Base-by-base conservation (phyloP, 2,888 invertebrate species). In the Hylaea fasciaria region DNA sequence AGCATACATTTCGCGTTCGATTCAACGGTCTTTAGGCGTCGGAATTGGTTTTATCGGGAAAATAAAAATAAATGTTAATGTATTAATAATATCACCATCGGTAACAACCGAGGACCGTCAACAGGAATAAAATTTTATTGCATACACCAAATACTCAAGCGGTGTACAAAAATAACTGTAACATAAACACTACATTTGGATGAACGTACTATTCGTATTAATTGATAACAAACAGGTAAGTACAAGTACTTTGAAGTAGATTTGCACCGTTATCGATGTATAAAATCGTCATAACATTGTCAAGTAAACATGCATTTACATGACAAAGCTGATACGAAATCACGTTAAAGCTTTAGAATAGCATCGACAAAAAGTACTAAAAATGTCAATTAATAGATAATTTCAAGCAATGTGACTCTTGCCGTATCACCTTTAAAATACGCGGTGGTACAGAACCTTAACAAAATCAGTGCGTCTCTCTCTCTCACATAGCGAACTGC, bases 1-100 rank as follows among this genome's bases (percentile, higher is more conserved):
- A 89, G 82, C 86, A 89, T 89, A 89, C 81, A 87, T 87, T 88
- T 88, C 81, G 79, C 83, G 83, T 85, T 76, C 81, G 79, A 81
- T 81, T 76, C 77, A 80, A 81, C 78, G 81, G 73, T 75, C 77
- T 84, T 86, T 86, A 89, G 78, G 69, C 78, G 74, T 80, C 83
- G 76, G 79, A 81, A 89, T 85, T 72, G 82, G 78, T 86, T 89
- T 88, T 87, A 87, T 86, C 83, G 65, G 68, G 70, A 69, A 73
- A 81, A 88, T 89, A 88, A 87, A 90, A 88, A 86, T 81, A 82
- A 87, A 91, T 81, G 82, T 72, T 77, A 72, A 76, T 81, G 76
- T 80, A 82, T 81, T 79, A 71, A 68, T 70, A 71, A 68, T 70
- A 71, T 69, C 73, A 72, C 76, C 70, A 76, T 77, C 68, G 77